A percentile compares a stretch with the other conserved stretches of the same genome.
These are phyloP conservation scores for Peromyscus attwateri DNA, from an alignment of 2,797 vertebrate genomes.

Conservation along the genomic window DNA sequence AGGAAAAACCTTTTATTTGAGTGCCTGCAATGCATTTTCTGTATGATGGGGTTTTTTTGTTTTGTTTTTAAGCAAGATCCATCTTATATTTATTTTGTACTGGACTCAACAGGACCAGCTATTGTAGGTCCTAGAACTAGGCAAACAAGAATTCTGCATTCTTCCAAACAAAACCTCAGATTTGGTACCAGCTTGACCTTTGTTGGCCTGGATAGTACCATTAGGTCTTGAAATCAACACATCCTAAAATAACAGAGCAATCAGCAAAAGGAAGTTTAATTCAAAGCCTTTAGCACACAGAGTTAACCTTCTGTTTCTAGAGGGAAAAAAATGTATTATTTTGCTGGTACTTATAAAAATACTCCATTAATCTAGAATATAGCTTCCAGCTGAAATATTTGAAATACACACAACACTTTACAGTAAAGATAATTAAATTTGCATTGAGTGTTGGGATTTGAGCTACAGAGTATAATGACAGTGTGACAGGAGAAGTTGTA, in stretches of 20 bases:
- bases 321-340: neutral
- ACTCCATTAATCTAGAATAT: neutral
- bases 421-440: neutral
- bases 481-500: neutral
- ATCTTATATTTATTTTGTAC: neutral
- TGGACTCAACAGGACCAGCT: neutral
- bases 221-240: neutral
- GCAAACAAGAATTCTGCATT: neutral
- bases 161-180: neutral
- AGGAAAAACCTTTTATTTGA: neutral
- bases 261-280: neutral
- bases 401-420: neutral
- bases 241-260: neutral
- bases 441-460: neutral
- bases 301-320: conserved; percentile 9
- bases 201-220: neutral
- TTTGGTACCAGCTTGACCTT: neutral
- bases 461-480: neutral
- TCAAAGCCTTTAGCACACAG: neutral
- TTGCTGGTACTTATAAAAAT: neutral
- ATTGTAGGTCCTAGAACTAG: neutral
- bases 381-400: conserved; percentile 17
- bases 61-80: neutral
- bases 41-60: neutral
- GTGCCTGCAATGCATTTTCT: neutral